Evolutionary conservation across 2,797 vertebrate genomes (phyloP), one percentile per base, ranked within the genome.

Genomic region (Anableps anableps): DNA sequence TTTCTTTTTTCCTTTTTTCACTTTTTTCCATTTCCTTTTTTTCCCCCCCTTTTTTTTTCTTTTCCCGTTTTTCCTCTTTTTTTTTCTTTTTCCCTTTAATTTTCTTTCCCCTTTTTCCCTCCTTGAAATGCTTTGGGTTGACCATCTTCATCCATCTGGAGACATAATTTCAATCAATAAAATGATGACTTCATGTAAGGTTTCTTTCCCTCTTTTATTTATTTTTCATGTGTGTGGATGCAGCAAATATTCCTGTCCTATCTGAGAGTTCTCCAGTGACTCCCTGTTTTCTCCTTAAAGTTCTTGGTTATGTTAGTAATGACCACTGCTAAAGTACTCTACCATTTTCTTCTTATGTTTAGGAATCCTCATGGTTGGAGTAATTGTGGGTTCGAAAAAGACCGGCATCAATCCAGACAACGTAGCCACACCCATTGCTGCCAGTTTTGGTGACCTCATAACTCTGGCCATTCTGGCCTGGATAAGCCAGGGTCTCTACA

Each of bases 311-410:
- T 66, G 34, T 21, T 66, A 11, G 34, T 66, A 38, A 66, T 66
- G 34, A 38, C 34, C 31, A 23, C 62, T 66, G 62, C 34, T 66
- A 38, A 66, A 66, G 62, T 36, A 4, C 19, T 36, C 34, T 66
- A 7, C 19, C 34, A 23, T 45, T 50, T 62, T 83, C 10, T 38
- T 19, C 10, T 7, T 71, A 1, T 53, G 16, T 75, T 31, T 83
- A 98, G 98, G 98, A 85, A 96, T 98, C 92, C 97, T 99, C 92
- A 99, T 99, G 98, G 98, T 99, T 89, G 98, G 97, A 17, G 98
- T 99, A 83, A 99, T 99, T 17, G 97, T 99, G 90, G 97, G 98
- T 58, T 98, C 98, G 0, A 99, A 99, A 96, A 98, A 99, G 94
- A 99, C 97, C 0, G 97, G 98, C 74, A 97, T 99, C 93, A 99